phyloP scores from a whole-genome alignment of 2,797 vertebrate species.

The Sciurus vulgaris region DNA sequence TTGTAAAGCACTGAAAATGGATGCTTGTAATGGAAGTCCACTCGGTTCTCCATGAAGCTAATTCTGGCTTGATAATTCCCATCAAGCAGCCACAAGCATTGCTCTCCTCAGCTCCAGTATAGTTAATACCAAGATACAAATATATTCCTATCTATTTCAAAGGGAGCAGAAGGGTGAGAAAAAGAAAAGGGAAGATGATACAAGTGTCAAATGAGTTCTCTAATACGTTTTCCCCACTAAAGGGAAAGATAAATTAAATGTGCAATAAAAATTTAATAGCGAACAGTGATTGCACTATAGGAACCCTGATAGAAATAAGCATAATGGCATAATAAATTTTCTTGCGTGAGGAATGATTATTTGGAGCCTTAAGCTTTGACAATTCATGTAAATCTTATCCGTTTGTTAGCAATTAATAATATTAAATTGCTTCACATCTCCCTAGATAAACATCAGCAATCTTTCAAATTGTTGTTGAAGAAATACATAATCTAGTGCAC shows the following conservation, averaged over 20 bases:
- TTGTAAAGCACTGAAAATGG: constrained; percentile 69
- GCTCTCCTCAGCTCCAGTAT: constrained; percentile 72
- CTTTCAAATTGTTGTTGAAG: constrained; percentile 73
- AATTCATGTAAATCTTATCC: constrained; percentile 87
- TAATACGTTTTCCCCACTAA: constrained; percentile 81
- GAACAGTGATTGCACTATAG: constrained; percentile 85
- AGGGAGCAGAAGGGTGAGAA: constrained; percentile 45
- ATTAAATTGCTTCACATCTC: constrained; percentile 81
- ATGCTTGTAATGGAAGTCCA: constrained; percentile 61
- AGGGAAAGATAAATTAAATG: constrained; percentile 87
- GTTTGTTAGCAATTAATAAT: constrained; percentile 86
- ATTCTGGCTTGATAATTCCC: constrained; percentile 61
- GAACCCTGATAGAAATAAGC: constrained; percentile 85
- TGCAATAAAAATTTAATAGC: constrained; percentile 86
- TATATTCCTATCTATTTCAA: constrained; percentile 79
- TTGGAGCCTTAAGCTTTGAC: constrained; percentile 84
- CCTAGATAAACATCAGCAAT: constrained; percentile 70
- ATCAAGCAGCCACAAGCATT: constrained; percentile 43
- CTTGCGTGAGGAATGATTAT: constrained; percentile 85
- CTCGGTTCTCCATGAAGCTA: constrained; percentile 57
- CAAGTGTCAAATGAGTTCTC: constrained; percentile 82
- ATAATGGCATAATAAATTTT: constrained; percentile 87
- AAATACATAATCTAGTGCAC: constrained; percentile 54
- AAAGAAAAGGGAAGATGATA: constrained; percentile 76
- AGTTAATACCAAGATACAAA: constrained; percentile 81